Conservation (phyloP, 37 sponge, comb jelly and placozoan genomes). For the Spongilla lacustris region DNA sequence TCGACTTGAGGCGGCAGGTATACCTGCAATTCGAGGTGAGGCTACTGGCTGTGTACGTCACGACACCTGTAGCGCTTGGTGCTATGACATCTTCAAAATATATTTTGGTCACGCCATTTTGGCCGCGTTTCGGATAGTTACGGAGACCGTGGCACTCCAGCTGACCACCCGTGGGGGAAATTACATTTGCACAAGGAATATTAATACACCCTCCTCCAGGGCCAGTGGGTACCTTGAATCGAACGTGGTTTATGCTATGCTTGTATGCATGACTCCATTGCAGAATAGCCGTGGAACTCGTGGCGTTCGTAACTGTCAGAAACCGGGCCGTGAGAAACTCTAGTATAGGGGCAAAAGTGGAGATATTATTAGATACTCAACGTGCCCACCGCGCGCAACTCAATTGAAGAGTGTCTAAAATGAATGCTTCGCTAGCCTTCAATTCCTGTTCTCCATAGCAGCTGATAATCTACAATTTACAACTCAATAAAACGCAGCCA, state of each 20-base stretch:
- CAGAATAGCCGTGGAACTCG: conserved; percentile 29
- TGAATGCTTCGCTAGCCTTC: neutral
- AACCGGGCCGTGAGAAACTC: conserved; percentile 36
- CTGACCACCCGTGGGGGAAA: too few species aligned
- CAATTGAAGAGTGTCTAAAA: neutral
- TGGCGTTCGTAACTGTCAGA: conserved; percentile 29
- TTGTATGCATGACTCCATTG: conserved; percentile 43
- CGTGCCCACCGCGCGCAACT: neutral
- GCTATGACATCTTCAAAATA: conserved; percentile 4
- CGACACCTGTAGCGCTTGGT: conserved; percentile 25
- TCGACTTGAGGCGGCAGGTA: conserved; percentile 32
- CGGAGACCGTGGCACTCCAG: conserved; percentile 40
- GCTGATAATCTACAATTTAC: neutral
- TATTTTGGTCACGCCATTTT: neutral
- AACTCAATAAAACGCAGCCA: neutral
- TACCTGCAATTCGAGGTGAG: conserved; percentile 52
- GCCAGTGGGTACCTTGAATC: conserved; percentile 48
- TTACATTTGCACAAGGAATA: too few species aligned
- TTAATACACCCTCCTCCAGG: too few species aligned
- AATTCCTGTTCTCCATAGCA: neutral
- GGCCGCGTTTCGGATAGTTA: conserved; percentile 9
- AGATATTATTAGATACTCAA: neutral
- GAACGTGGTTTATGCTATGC: conserved; percentile 47
- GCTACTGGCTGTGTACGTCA: conserved; percentile 6
- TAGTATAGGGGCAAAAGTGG: neutral